Conservation (phyloP, 2,113 vertebrate species). For the Anguilla rostrata region DNA sequence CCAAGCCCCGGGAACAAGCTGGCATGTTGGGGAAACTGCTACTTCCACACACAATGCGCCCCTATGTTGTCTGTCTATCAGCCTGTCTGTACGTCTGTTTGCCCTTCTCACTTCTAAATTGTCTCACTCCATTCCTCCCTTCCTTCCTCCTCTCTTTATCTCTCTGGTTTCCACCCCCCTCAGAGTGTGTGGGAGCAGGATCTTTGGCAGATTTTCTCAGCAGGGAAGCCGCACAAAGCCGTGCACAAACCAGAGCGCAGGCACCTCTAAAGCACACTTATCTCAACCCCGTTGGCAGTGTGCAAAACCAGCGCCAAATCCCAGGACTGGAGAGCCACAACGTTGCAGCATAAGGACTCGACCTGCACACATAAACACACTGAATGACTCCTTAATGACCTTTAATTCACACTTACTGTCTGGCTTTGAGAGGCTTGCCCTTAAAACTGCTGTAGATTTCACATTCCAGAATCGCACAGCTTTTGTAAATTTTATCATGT, state of each 20-base stretch:
- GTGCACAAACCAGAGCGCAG: neutral
- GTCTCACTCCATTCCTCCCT: neutral
- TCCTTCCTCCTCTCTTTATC: neutral
- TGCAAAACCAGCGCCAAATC: neutral
- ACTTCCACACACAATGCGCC: neutral
- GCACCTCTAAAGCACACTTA: neutral
- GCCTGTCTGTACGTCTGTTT: neutral
- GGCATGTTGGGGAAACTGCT: conserved; percentile 1
- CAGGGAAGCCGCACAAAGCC: neutral
- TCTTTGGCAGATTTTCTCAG: neutral
- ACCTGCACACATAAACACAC: neutral
- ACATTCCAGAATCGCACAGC: neutral
- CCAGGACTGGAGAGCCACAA: neutral
- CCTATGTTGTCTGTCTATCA: neutral
- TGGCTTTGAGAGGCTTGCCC: neutral
- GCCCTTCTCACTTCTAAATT: neutral
- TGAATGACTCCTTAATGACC: neutral
- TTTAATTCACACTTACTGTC: neutral
- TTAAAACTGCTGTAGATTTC: neutral
- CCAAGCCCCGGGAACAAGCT: neutral
- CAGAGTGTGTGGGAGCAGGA: neutral
- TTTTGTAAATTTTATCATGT: neutral
- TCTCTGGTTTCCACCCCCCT: neutral
- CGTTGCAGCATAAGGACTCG: neutral
- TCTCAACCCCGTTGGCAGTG: conserved; percentile 12